Evolutionary conservation across 2,888 invertebrate genomes (phyloP).

Genomic region (Eugnorisma glareosa): DNA sequence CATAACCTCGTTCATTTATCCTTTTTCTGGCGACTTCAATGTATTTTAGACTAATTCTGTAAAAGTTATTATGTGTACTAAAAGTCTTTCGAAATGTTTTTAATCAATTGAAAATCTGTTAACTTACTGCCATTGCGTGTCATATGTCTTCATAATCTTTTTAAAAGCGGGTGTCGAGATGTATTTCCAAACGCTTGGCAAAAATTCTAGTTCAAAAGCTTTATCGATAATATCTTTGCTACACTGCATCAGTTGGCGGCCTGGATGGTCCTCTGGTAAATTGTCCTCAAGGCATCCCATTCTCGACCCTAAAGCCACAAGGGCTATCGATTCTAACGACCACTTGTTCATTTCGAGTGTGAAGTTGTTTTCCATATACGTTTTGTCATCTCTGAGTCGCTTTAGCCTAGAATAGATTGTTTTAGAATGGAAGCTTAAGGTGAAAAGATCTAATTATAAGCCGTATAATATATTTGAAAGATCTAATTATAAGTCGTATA

Average conservation of each 20-base stretch:
- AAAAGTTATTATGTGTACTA: constrained; percentile 49
- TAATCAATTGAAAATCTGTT: background rate
- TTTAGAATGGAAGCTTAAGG: background rate
- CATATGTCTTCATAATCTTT: constrained; percentile 78
- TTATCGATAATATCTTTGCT: constrained; percentile 77
- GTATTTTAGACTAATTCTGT: constrained; percentile 79
- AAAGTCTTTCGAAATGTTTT: background rate
- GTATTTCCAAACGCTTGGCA: constrained; percentile 79
- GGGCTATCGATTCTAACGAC: constrained; percentile 91
- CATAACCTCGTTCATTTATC: constrained; percentile 76
- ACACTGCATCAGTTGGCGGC: constrained; percentile 77
- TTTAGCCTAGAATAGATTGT: constrained; percentile 76
- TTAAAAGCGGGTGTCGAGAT: constrained; percentile 79
- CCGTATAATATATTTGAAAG: background rate
- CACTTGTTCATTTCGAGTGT: constrained; percentile 91
- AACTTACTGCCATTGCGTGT: constrained; percentile 86
- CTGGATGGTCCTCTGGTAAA: constrained; percentile 77
- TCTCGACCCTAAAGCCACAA: constrained; percentile 82
- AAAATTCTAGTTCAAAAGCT: constrained; percentile 78
- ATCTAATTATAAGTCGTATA: background rate
- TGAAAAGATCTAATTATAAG: background rate
- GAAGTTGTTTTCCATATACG: constrained; percentile 84
- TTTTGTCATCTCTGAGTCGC: constrained; percentile 72
- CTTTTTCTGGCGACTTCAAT: constrained; percentile 78
- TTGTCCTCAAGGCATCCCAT: constrained; percentile 81